A percentile compares a stretch with the other conserved stretches of the same genome.
Conservation (phyloP, 2,113 vertebrate genomes). For the Ploceus nigricollis region DNA sequence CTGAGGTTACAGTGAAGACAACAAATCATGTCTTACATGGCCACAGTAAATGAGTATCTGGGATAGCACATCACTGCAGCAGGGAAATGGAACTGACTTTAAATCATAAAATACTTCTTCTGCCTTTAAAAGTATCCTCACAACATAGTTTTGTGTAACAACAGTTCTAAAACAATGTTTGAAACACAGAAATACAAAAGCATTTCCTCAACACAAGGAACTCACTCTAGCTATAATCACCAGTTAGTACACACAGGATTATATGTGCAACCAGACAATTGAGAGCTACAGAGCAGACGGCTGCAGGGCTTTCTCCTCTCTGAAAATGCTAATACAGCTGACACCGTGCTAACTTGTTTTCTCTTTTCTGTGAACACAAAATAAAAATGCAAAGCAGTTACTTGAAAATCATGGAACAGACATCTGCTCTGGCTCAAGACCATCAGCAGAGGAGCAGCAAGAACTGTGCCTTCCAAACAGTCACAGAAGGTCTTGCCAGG, state of each 20-base stretch:
- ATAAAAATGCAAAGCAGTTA: slow-evolving; percentile 30
- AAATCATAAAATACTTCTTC: neutral
- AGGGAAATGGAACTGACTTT: neutral
- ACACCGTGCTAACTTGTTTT: neutral
- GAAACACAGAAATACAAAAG: neutral
- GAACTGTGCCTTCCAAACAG: neutral
- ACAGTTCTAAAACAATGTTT: neutral
- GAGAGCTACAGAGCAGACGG: neutral
- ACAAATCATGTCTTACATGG: fast-evolving
- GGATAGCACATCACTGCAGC: neutral
- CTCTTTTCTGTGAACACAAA: neutral
- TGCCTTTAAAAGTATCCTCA: neutral
- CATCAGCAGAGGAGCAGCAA: neutral
- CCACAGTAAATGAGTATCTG: neutral
- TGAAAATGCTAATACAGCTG: slow-evolving; percentile 13
- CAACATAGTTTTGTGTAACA: neutral
- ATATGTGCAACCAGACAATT: neutral
- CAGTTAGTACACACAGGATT: neutral
- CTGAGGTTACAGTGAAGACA: neutral
- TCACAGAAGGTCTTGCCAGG: neutral
- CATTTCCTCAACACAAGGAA: neutral
- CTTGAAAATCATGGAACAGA: neutral
- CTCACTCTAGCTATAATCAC: neutral
- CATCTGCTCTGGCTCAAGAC: slow-evolving; percentile 21
- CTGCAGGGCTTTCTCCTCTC: neutral